Conservation (phyloP, 1,140 invertebrate species). For the Halotydeus destructor region DNA sequence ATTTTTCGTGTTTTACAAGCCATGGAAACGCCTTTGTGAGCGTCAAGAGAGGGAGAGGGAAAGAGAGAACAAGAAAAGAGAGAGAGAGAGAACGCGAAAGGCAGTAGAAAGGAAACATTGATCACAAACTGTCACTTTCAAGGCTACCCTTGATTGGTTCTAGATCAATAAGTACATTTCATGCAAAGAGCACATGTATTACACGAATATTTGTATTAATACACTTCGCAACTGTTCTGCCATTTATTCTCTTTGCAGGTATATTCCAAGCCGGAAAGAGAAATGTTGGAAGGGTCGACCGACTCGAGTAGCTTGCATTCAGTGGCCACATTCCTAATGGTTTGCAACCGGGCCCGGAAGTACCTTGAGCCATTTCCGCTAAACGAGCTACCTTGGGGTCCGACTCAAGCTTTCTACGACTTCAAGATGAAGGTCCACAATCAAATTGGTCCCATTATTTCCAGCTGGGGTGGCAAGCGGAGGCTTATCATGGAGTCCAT, state of each 20-base stretch:
- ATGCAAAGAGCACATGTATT: too few relatives aligned
- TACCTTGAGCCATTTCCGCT: conserved; percentile 20
- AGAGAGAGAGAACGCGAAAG: too few relatives aligned
- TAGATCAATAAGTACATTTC: too few relatives aligned
- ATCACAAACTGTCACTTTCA: too few relatives aligned
- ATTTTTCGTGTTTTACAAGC: too few relatives aligned
- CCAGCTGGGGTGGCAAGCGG: conserved; percentile 21
- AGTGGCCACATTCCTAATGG: conserved; percentile 21
- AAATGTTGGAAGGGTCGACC: conserved; percentile 17
- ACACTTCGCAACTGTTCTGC: too few relatives aligned
- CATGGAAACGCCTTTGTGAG: too few relatives aligned
- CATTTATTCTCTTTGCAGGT: conserved; percentile 14
- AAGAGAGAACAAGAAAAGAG: too few relatives aligned
- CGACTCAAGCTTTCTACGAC: conserved; percentile 22
- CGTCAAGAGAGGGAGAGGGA: too few relatives aligned
- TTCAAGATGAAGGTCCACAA: conserved; percentile 21
- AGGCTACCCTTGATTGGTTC: too few relatives aligned
- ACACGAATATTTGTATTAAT: too few relatives aligned
- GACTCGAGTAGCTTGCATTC: conserved; percentile 18
- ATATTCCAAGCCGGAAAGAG: conserved; percentile 22
- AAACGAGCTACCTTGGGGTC: conserved; percentile 24
- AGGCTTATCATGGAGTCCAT: conserved; percentile 19
- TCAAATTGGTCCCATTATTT: conserved; percentile 20
- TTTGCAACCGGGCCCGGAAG: conserved; percentile 20
- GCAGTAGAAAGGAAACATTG: too few relatives aligned